Evolutionary conservation across 2,888 invertebrate genomes (phyloP).

Genomic region (Athalia cordata): DNA sequence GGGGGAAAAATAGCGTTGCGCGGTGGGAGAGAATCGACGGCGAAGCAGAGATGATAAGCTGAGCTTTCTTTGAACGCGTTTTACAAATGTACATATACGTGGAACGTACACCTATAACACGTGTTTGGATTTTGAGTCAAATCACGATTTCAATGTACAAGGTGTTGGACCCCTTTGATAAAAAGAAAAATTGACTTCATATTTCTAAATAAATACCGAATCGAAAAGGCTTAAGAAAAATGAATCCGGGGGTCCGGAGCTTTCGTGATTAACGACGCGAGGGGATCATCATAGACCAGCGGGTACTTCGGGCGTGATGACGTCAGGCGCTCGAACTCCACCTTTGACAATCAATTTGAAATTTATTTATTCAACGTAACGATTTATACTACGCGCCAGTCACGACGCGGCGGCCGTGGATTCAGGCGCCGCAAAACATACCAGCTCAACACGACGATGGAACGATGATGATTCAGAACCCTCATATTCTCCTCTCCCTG

Average conservation of each 20-base stretch:
- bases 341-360: slow-evolving; percentile 27
- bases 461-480: not conserved
- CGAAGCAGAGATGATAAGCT: not conserved
- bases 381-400: not conserved
- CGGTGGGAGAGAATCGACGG: not conserved
- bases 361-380: slow-evolving; percentile 31
- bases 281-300: too few relatives aligned
- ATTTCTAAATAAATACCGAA: too few relatives aligned
- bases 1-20: not conserved
- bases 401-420: not conserved
- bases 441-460: not conserved
- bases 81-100: too few relatives aligned
- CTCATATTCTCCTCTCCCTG: too few relatives aligned
- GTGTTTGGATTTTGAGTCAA: not conserved
- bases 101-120: not conserved
- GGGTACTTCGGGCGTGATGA: too few relatives aligned
- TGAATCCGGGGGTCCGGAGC: too few relatives aligned
- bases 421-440: not conserved
- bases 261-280: too few relatives aligned
- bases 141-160: too few relatives aligned
- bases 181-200: too few relatives aligned
- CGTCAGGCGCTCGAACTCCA: not conserved
- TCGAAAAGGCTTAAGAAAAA: too few relatives aligned
- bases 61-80: not conserved
- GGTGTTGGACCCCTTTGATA: too few relatives aligned